phyloP scores from a whole-genome alignment of 2,797 vertebrate genomes.

The Syndactyla subalaris region DNA sequence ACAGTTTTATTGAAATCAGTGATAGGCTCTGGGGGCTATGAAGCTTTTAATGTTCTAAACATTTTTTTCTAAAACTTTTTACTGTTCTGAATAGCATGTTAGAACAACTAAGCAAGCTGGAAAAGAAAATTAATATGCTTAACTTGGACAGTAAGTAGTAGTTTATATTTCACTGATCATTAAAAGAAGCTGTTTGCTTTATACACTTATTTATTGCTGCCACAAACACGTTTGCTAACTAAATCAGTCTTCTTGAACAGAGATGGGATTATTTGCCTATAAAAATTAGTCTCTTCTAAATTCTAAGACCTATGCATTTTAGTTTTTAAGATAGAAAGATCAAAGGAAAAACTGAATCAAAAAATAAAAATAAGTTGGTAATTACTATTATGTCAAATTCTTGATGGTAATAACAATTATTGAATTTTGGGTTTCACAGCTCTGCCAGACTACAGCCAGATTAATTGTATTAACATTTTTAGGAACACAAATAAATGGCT shows the following conservation, averaged over 20 bases:
- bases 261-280: background rate
- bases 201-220: background rate
- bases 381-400: background rate
- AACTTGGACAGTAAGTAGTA: background rate
- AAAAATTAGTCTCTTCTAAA: background rate
- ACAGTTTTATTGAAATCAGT: background rate
- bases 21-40: background rate
- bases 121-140: background rate
- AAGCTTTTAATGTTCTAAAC: conserved; percentile 12
- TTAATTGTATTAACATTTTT: background rate
- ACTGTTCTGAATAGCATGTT: background rate
- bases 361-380: background rate
- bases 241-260: background rate
- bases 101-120: background rate
- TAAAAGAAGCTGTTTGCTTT: background rate
- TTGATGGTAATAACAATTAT: background rate
- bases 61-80: background rate
- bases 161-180: background rate
- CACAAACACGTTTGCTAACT: background rate
- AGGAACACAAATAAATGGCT: background rate
- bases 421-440: background rate
- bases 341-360: background rate
- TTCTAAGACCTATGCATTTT: background rate
- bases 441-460: background rate
- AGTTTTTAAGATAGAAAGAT: background rate